Percentiles rank a stretch among this genome's conserved stretches.
phyloP scores from a whole-genome alignment of 2,113 vertebrate species.

The Suricata suricatta region DNA sequence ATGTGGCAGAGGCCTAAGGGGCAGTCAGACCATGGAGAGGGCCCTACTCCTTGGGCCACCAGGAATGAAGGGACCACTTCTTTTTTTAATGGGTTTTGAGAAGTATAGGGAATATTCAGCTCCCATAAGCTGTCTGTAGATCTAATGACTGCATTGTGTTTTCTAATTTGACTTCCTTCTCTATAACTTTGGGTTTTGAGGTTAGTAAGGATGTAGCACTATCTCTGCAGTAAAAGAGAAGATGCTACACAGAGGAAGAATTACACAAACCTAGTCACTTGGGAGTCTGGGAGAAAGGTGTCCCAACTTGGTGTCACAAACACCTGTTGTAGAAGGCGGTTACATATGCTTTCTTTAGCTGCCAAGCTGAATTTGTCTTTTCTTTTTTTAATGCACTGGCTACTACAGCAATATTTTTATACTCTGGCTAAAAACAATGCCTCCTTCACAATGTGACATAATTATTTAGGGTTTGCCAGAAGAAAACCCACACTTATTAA shows the following conservation, averaged over 20 bases:
- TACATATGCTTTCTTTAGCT: background rate
- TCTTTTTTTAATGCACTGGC: background rate
- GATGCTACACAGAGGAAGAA: background rate
- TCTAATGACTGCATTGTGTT: background rate
- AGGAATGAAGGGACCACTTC: background rate
- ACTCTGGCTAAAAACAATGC: slow-evolving; percentile 31
- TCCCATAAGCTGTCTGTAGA: background rate
- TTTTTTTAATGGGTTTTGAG: background rate
- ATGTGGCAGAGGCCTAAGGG: background rate
- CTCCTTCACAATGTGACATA: slow-evolving; percentile 13
- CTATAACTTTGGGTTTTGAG: background rate
- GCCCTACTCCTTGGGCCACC: background rate
- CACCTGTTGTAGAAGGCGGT: background rate
- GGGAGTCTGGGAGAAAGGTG: background rate
- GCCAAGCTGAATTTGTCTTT: background rate
- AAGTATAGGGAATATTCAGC: background rate
- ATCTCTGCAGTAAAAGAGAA: background rate
- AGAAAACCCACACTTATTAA: slow-evolving; percentile 59
- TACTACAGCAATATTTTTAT: slow-evolving; percentile 21
- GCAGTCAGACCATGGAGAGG: background rate
- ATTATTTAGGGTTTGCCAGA: slow-evolving; percentile 50
- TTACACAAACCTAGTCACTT: background rate
- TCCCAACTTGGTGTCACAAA: background rate
- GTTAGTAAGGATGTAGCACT: background rate
- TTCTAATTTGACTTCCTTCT: slow-evolving; percentile 21